Base-by-base conservation (phyloP, 2,797 vertebrate genomes). In the Triplophysa bombifrons region DNA sequence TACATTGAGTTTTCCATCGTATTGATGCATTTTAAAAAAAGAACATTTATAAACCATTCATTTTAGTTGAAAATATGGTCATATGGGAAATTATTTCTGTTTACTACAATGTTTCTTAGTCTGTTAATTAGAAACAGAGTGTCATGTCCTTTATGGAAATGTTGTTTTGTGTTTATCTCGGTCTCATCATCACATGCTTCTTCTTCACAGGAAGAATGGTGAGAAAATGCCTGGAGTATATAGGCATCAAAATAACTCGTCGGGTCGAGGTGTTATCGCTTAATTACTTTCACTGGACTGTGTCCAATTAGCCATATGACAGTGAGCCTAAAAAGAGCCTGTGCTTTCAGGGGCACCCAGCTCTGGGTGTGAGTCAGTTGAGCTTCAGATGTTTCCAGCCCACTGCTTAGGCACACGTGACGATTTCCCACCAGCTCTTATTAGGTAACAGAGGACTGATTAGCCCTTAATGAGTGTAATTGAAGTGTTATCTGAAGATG, bases 401-500 rank as follows among this genome's bases (percentile, higher is more conserved):
- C 50, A 79, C 38, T 80, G 60, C 61, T 72, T 34, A 55, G 50
- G 34, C 46, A 10, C 66, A 53, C 63, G 58, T 51, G 64, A 56
- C 19, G 12, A 56, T 13, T 12, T 56, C 69, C 38, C 69, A 66
- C 69, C 48, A 65, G 46, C 27, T 63, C 70, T 38, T 78, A 46
- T 41, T 64, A 19, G 63, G 55, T 19, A 74, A 63, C 58, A 61
- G 41, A 53, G 50, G n/a, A 74, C 22, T 48, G 41, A 67, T 66
- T 60, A 68, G 58, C 19, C 48, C 9, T 63, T 82, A 78, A 78
- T 74, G 27, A 69, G 66, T 64, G 56, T 72, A 70, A 79, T 46
- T 63, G 34, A 63, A 74, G 76, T 79, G 55, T 70, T 79, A 46
- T 78, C 30, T 13, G n/a, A 77, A 68, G 80, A 60, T 72, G 16